Base-by-base conservation (phyloP, 2,888 invertebrate species). In the Pycnomerus fuliginosus region DNA sequence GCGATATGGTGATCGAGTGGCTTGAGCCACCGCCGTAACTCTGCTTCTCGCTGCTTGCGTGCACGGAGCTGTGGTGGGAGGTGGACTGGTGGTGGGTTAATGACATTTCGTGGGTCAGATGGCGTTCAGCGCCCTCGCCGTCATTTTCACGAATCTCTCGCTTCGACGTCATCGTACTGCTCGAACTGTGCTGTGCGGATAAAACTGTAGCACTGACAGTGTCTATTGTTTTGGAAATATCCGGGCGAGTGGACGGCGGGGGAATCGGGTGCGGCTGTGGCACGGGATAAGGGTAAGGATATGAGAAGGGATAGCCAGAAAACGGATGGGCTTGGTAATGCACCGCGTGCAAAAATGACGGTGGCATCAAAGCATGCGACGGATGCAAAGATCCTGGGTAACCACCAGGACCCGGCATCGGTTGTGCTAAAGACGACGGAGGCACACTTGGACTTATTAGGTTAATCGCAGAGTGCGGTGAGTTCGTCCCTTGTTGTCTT, bases 211-310 rank as follows among this genome's bases (percentile, higher is more conserved):
- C 83, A 37, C 82, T 83, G 56, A 85, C 84, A 28, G 81, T 78
- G 37, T 66, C 66, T 3, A 66, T 63, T 1, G 60, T 57, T 47
- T 68, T 67, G 11, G 63, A 53, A 27, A 65, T 54, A 25, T 60
- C 61, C 11, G 55, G 54, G 13, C 62, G 55, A 8, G 60, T 31
- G 3, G 55, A 44, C 61, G 84, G 82, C 1, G 84, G 85, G 10
- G 84, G 84, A 63, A 85, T 83, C 3, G 85, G 82, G 58, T 85
- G 85, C 1, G 87, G 86, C 60, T 85, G 85, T 2, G 85, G 84
- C 46, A 85, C 77, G 1, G 85, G 82, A 57, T 89, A 83, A 36
- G 87, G 79, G 74, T 87, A 86, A 1, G 84, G 82, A 61, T 81
- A 82, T 37, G 84, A 80, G 69, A 83, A 82, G 25, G 83, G 82